Conservation (phyloP, 2,888 invertebrate genomes). For the Furcula furcula region DNA sequence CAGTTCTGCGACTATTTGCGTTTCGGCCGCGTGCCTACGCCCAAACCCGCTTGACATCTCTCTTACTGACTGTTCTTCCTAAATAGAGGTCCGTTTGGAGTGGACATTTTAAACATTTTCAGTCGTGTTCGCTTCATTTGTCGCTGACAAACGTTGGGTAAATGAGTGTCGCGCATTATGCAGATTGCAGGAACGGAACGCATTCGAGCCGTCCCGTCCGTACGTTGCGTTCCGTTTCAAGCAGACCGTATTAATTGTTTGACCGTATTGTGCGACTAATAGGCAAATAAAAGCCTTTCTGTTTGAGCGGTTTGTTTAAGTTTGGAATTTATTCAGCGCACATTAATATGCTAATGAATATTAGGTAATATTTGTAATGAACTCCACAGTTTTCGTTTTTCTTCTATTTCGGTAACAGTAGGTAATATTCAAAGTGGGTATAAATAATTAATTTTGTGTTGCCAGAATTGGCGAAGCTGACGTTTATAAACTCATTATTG, state of each 20-base stretch:
- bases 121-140: slow-evolving; percentile 64
- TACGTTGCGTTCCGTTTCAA: slow-evolving; percentile 35
- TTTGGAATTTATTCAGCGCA: not conserved
- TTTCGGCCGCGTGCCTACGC: slow-evolving; percentile 35
- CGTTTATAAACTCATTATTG: no score
- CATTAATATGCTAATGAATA: no score
- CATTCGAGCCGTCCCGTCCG: slow-evolving; percentile 42
- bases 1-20: slow-evolving; percentile 50
- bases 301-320: not conserved
- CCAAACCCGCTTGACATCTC: slow-evolving; percentile 31
- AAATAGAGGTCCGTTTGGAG: slow-evolving; percentile 30
- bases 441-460: no score
- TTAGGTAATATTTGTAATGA: no score
- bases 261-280: slow-evolving; percentile 44
- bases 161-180: slow-evolving; percentile 70
- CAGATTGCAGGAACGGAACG: slow-evolving; percentile 58
- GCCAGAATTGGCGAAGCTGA: no score
- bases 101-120: slow-evolving; percentile 49
- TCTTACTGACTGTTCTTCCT: slow-evolving; percentile 14
- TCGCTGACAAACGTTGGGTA: slow-evolving; percentile 62
- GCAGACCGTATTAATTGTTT: slow-evolving; percentile 45
- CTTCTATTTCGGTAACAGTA: no score
- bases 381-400: no score
- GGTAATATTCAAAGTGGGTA: no score
- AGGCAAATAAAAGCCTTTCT: slow-evolving; percentile 37